Conservation (phyloP, 2,113 vertebrate species). For the Lichenostomus cassidix region DNA sequence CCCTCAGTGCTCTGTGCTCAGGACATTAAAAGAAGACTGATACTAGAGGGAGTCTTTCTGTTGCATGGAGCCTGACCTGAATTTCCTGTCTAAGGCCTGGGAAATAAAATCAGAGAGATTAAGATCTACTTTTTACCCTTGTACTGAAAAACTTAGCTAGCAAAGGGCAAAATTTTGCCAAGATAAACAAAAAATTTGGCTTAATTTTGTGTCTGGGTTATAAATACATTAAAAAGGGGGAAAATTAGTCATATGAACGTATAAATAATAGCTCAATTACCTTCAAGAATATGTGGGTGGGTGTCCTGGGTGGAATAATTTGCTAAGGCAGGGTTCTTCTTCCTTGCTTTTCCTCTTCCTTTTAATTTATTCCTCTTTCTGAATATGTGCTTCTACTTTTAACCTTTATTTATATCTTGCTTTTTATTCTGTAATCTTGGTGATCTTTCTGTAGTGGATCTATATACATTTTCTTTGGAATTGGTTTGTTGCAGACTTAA, state of each 20-base stretch:
- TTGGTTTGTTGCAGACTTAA: neutral
- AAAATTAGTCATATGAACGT: slow-evolving; percentile 10
- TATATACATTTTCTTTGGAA: neutral
- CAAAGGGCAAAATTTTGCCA: slow-evolving; percentile 12
- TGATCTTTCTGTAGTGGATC: neutral
- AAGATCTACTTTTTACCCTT: neutral
- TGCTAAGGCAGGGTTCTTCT: neutral
- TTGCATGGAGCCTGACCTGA: neutral
- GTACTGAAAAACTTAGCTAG: neutral
- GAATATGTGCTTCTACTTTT: neutral
- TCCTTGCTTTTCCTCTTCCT: slow-evolving; percentile 16
- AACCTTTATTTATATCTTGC: neutral
- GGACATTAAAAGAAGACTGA: neutral
- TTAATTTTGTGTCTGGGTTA: slow-evolving; percentile 34
- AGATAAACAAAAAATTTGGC: slow-evolving; percentile 19
- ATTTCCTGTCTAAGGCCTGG: neutral
- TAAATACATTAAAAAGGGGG: neutral
- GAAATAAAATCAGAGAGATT: neutral
- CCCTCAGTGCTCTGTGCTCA: neutral
- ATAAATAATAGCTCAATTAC: slow-evolving; percentile 48
- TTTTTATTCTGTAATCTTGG: neutral
- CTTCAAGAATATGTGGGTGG: slow-evolving; percentile 15
- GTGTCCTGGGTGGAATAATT: slow-evolving; percentile 37
- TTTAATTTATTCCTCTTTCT: slow-evolving; percentile 28
- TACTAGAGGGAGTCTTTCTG: neutral